Evolutionary conservation across 1,140 invertebrate genomes (phyloP).

Genomic region (Philopotamus ludificatus): DNA sequence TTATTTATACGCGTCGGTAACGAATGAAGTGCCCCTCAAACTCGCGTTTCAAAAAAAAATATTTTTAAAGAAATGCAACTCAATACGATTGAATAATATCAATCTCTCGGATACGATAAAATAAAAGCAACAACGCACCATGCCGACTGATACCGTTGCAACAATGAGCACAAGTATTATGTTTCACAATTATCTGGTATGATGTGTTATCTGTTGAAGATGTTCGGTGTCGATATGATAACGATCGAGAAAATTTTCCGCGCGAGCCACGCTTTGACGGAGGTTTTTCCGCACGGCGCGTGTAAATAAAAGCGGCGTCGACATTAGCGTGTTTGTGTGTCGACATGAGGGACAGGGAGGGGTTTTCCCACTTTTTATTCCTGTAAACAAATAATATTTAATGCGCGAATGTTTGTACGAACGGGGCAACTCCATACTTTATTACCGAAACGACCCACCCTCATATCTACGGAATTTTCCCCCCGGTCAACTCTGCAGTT

Average conservation of each 20-base stretch:
- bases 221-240: neutral
- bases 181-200: neutral
- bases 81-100: too few species aligned
- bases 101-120: too few species aligned
- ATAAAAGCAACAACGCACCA: neutral
- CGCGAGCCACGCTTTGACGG: neutral
- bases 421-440: too few species aligned
- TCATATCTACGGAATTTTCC: conserved; percentile 1
- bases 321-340: conserved; percentile 23
- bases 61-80: too few species aligned
- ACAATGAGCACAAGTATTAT: neutral
- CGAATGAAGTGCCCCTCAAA: too few species aligned
- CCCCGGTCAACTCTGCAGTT: neutral
- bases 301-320: neutral
- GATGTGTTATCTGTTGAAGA: neutral
- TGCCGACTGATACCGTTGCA: conserved; percentile 1
- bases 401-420: conserved; percentile 18
- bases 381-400: conserved; percentile 22
- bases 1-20: conserved; percentile 26
- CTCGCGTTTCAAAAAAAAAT: too few species aligned
- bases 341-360: conserved; percentile 16
- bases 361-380: conserved; percentile 12
- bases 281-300: neutral
- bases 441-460: neutral
- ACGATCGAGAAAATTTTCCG: neutral